Conservation (phyloP, 2,797 vertebrate species). For the Hipposideros larvatus region DNA sequence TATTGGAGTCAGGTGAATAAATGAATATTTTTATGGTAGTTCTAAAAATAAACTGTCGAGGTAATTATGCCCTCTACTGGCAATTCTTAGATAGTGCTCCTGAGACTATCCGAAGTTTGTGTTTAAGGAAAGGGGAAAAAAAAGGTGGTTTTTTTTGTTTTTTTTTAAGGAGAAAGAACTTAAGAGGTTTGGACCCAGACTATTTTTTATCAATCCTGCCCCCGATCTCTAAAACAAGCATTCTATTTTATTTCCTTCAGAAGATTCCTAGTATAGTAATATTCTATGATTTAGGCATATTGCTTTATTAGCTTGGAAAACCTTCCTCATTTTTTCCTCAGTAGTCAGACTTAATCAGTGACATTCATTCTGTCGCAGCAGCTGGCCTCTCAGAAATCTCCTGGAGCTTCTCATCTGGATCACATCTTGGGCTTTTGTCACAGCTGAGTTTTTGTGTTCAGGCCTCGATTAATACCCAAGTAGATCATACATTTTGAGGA, state of each 20-base stretch:
- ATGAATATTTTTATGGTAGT: background rate
- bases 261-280: background rate
- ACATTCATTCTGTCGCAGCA: background rate
- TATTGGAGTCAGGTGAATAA: slow-evolving; percentile 45
- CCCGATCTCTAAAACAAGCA: background rate
- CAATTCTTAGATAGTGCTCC: slow-evolving; percentile 6
- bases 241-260: background rate
- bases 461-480: background rate
- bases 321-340: background rate
- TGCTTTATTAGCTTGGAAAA: background rate
- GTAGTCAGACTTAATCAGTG: background rate
- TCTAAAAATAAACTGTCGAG: slow-evolving; percentile 63
- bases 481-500: background rate
- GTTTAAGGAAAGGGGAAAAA: background rate
- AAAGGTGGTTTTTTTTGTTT: background rate
- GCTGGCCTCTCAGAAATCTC: background rate
- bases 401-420: background rate
- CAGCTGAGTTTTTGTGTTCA: background rate
- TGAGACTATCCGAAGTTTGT: background rate
- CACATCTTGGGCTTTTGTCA: background rate
- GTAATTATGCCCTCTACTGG: slow-evolving; percentile 66
- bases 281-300: background rate
- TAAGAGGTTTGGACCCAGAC: background rate
- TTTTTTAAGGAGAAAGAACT: background rate
- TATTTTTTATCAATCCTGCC: background rate